A percentile compares a stretch with the other conserved stretches of the same genome.
These are phyloP conservation scores for Theocolax elegans DNA, from an alignment of 1,140 invertebrate genomes.

Conservation along the genomic window DNA sequence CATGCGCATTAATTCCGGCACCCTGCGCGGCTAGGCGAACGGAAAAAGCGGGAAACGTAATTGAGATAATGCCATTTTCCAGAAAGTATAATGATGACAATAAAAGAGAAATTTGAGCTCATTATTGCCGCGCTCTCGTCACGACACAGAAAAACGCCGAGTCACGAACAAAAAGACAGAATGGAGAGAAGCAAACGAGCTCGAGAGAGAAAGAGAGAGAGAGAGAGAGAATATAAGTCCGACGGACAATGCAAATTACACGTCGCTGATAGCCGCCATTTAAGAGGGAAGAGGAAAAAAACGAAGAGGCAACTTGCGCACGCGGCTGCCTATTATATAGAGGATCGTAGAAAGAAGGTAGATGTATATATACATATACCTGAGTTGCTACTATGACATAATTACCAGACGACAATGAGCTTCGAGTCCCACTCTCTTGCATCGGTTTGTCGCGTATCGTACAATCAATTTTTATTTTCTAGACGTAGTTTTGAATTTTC, in stretches of 20 bases:
- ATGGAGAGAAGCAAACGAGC: background rate
- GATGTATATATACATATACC: too few relatives aligned
- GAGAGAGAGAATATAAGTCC: background rate
- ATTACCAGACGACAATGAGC: constrained; percentile 15
- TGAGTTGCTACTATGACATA: constrained; percentile 7
- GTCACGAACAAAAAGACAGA: constrained; percentile 10
- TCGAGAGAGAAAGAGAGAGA: background rate
- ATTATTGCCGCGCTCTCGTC: constrained; percentile 31
- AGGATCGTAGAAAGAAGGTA: background rate
- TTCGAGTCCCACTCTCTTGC: background rate
- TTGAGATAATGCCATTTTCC: constrained; percentile 37
- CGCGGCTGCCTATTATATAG: background rate
- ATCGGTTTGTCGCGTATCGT: background rate
- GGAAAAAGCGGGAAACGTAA: constrained; percentile 20
- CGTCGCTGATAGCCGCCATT: constrained; percentile 19
- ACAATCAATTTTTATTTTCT: too few relatives aligned
- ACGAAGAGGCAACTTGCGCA: background rate
- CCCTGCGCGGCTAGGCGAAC: too few relatives aligned
- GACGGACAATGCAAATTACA: constrained; percentile 39
- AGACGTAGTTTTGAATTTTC: too few relatives aligned
- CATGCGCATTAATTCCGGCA: too few relatives aligned
- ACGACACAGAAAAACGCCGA: constrained; percentile 25
- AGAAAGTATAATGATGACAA: constrained; percentile 25
- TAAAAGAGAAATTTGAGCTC: constrained; percentile 33
- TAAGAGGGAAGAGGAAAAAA: background rate